Evolutionary conservation across 2,888 invertebrate genomes (phyloP), one percentile per base, ranked within the genome.

Genomic region (Nemotelus nigrinus): DNA sequence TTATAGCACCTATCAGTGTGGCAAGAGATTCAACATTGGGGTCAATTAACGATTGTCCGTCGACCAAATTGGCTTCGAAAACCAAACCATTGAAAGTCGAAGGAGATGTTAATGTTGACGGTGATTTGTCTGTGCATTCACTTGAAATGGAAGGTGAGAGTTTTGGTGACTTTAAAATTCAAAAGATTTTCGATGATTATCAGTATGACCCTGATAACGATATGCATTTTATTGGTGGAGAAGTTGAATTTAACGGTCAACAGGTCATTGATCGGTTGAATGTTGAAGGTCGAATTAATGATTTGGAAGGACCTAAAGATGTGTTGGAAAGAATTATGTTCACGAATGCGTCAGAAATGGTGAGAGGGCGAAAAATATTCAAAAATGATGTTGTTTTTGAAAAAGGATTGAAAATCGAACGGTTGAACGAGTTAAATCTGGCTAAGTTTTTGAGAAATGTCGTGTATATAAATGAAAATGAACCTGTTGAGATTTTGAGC

Each of bases 11-110:
- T 47, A 82, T 89, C 0, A 82, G 79, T 10, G 86, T 88, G 0
- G n/a, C 76, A 0, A 81, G 80, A 2, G 80, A 86, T 3, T 81
- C 88, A 2, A 83, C 85, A 70, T 81, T 87, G 1, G 80, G 84
- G 39, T 84, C 84, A 25, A 78, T 89, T 0, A 89, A 89, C 79
- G 83, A 85, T 4, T 81, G 88, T 2, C 82, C 83, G 10, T 81
- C 88, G 7, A 81, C 82, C 5, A 81, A 84, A 71, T 83, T 90
- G 67, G 84, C 89, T 41, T 87, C 86, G 1, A 88, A 86, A 55
- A 78, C 81, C 10, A 80, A 78, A 0, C 78, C 81, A 0, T 78
- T 81, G 2, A 76, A 79, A 6, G 83, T 87, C 7, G 53, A 78
- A 0, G 84, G 85, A 3, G 79, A 82, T 2, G 4, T 87, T 2